These are phyloP conservation scores for Apogon talboti DNA, from an alignment of 2,797 vertebrate species.

Conservation along the genomic window DNA sequence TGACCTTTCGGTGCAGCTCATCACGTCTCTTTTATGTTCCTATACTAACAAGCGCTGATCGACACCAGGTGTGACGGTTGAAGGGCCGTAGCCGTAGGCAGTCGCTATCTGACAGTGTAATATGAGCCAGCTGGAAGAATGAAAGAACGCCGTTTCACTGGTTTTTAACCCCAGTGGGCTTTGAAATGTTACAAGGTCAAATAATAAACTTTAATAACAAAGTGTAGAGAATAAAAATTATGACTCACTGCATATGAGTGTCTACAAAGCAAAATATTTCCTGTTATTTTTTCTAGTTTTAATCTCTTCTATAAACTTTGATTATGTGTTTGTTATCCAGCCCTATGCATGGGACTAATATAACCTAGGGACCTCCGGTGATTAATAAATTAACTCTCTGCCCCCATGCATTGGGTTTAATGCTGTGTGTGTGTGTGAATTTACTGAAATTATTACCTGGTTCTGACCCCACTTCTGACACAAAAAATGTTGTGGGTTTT, in stretches of 20 bases:
- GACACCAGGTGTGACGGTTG: slow-evolving; percentile 35
- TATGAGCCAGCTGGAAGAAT: background rate
- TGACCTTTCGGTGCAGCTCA: slow-evolving; percentile 42
- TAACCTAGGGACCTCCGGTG: too few relatives aligned
- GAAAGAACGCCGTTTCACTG: background rate
- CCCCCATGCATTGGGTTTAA: too few relatives aligned
- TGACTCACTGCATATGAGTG: too few relatives aligned
- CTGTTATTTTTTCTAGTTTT: background rate
- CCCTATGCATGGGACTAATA: too few relatives aligned
- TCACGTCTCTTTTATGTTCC: slow-evolving; percentile 4
- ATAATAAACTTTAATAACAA: background rate
- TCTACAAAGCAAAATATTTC: too few relatives aligned
- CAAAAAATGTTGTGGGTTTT: too few relatives aligned
- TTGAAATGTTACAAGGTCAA: background rate
- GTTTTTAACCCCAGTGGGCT: background rate
- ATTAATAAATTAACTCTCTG: too few relatives aligned
- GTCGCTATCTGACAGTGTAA: background rate
- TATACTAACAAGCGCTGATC: slow-evolving; percentile 36
- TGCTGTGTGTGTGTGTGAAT: too few relatives aligned
- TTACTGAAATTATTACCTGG: too few relatives aligned
- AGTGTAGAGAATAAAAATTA: background rate
- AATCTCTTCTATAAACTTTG: background rate
- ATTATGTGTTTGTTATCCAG: too few relatives aligned
- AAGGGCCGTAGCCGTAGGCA: slow-evolving; percentile 21
- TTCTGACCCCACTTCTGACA: too few relatives aligned